A percentile compares a stretch with the other conserved stretches of the same genome.
phyloP scores from a whole-genome alignment of 2,113 vertebrate genomes.

The Australoheros scitulus region DNA sequence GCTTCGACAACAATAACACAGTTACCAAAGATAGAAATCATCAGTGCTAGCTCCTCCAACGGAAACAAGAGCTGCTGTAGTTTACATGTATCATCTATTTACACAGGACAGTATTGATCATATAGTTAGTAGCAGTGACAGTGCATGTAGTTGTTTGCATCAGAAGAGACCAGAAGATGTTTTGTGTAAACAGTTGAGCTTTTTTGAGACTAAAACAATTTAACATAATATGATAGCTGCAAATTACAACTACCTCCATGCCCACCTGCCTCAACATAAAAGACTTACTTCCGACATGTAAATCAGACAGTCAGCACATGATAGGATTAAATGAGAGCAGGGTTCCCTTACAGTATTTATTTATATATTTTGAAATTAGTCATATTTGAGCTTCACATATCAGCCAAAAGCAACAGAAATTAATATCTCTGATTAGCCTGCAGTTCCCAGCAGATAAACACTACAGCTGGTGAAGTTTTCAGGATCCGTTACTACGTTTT shows the following conservation, averaged over 20 bases:
- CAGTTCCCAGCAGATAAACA: not conserved
- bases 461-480: slow-evolving; percentile 9
- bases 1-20: slow-evolving; percentile 12
- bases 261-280: not conserved
- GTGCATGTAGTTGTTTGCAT: not conserved
- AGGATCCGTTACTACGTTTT: not conserved
- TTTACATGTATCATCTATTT: not conserved
- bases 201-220: not conserved
- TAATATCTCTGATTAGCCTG: not conserved
- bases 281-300: not conserved
- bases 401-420: not conserved
- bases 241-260: not conserved
- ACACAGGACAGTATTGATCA: not conserved
- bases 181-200: not conserved
- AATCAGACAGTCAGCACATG: not conserved
- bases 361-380: not conserved
- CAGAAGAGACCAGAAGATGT: not conserved
- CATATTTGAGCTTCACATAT: not conserved
- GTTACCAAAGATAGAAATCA: slow-evolving; percentile 14
- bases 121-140: not conserved
- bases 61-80: not conserved
- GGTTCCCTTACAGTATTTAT: not conserved
- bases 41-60: not conserved
- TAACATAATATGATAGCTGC: not conserved
- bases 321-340: not conserved